Evolutionary conservation across 2,797 vertebrate genomes (phyloP).

Genomic region (Pelodytes ibericus): DNA sequence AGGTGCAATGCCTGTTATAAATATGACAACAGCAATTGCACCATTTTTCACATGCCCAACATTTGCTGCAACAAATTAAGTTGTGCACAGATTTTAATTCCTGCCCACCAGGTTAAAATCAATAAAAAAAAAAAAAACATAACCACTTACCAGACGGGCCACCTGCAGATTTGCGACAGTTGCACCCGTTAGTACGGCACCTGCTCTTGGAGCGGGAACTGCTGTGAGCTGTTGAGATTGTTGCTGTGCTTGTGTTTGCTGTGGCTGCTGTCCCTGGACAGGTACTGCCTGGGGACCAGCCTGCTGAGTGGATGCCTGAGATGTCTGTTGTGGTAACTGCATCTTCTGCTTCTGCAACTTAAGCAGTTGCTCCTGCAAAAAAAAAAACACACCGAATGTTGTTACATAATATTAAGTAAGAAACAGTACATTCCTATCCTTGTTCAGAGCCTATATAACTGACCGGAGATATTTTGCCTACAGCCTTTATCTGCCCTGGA

Average conservation of each 20-base stretch:
- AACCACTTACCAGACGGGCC: slow-evolving; percentile 85
- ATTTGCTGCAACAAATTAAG: no score
- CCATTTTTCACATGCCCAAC: no score
- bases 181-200: slow-evolving; percentile 82
- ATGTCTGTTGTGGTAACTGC: slow-evolving; percentile 76
- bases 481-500: slow-evolving; percentile 83
- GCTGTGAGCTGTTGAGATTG: slow-evolving; percentile 84
- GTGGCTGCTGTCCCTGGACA: slow-evolving; percentile 56
- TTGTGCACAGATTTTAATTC: no score
- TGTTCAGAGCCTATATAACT: neutral
- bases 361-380: slow-evolving; percentile 80
- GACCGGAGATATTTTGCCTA: slow-evolving; percentile 84
- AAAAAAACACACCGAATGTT: slow-evolving; percentile 16
- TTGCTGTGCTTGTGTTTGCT: slow-evolving; percentile 55
- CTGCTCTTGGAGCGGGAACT: slow-evolving; percentile 82
- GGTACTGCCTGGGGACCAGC: slow-evolving; percentile 38
- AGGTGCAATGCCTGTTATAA: no score
- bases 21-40: no score
- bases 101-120: no score
- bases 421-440: neutral
- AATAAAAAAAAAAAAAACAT: neutral
- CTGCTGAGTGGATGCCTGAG: slow-evolving; percentile 56
- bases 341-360: slow-evolving; percentile 93
- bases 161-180: slow-evolving; percentile 87
- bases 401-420: neutral